Base-by-base conservation (phyloP, 2,113 vertebrate species). In the Phaethornis superciliosus region DNA sequence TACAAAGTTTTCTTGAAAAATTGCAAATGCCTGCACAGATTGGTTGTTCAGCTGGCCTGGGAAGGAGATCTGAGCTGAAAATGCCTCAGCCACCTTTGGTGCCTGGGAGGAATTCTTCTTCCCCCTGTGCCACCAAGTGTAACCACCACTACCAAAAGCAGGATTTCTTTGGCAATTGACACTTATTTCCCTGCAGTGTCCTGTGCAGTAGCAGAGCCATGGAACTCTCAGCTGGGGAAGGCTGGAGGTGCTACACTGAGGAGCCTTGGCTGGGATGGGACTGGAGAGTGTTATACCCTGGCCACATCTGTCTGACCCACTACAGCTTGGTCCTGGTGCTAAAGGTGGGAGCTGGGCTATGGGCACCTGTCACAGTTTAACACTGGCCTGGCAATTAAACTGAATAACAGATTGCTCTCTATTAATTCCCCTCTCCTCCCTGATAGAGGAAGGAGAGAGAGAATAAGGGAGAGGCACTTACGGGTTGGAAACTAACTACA, bases 181-280 rank as follows among this genome's bases (percentile, higher is more conserved):
- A 12, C 37, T 80, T 65, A 20, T 74, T 87, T 75, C 59, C 11
- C 21, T 46, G 54, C 18, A 59, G n/a, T n/a, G n/a, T n/a, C n/a
- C n/a, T n/a, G 52, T 7, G 14, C 44, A 42, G 55, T 12, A 83
- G 69, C 35, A 64, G 54, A 76, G 33, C 13, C 12, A 5, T 8
- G 8, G 13, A 56, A 17, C 30, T 63, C 0, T 0, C 17, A 26
- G 37, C 0, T 46, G 86, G 60, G 26, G 44, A 26, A 46, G 6
- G 28, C 21, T 51, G 4, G 7, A 23, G 63, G 26, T 0, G 0
- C 8, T 12, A 22, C 4, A 2, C 19, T 51, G 63, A 46, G 21
- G 24, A 63, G 52, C 46, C 33, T 52, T 60, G 32, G 28, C 52
- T 63, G 26, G 0, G 2, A 1, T 19, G 30, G 46, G 11, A 1